Percentiles rank a stretch among this genome's conserved stretches.
phyloP scores from a whole-genome alignment of 2,113 vertebrate genomes.

The Ondatra zibethicus region DNA sequence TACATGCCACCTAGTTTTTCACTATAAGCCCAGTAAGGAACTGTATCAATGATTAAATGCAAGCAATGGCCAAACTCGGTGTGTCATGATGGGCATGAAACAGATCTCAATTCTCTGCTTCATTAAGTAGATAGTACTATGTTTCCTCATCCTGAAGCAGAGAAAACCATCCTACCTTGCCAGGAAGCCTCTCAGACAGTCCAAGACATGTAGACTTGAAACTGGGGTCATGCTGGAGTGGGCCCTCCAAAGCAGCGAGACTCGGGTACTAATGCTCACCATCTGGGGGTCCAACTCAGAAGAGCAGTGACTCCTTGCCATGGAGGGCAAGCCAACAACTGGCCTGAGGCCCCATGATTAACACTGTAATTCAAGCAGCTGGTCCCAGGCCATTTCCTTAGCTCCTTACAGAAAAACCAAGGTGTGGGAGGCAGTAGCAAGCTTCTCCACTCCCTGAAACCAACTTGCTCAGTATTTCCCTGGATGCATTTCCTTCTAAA shows the following conservation, averaged over 20 bases:
- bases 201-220: background rate
- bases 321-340: rapidly evolving
- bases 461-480: background rate
- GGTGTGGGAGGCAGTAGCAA: rapidly evolving
- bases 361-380: too few relatives aligned
- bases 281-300: background rate
- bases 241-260: rapidly evolving
- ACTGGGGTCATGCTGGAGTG: background rate
- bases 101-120: background rate
- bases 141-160: background rate
- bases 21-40: background rate
- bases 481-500: rapidly evolving
- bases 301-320: rapidly evolving
- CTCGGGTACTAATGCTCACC: background rate
- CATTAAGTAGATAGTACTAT: background rate
- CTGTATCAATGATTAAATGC: rapidly evolving
- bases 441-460: background rate
- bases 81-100: rapidly evolving
- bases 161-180: background rate
- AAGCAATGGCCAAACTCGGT: rapidly evolving
- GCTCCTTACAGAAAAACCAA: background rate
- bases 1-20: background rate
- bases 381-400: background rate
- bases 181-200: background rate
- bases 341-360: rapidly evolving